Percentiles rank a stretch among this genome's conserved stretches.
phyloP scores from a whole-genome alignment of 2,888 invertebrate genomes.

The Lasioglossum leucozonium region DNA sequence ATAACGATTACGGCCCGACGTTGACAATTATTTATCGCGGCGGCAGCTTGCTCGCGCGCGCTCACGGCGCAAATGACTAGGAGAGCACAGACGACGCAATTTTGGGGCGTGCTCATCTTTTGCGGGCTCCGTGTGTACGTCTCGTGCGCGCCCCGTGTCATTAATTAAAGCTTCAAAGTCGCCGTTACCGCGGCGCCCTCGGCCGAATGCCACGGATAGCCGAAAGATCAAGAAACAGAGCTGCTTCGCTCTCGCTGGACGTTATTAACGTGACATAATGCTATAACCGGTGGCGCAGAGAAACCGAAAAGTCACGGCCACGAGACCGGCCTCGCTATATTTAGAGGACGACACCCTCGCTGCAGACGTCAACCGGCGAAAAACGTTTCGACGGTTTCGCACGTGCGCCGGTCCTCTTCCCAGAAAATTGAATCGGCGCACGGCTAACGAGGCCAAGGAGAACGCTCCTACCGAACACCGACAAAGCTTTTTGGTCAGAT shows the following conservation, averaged over 20 bases:
- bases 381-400: slow-evolving; percentile 64
- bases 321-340: slow-evolving; percentile 54
- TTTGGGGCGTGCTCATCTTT: slow-evolving; percentile 64
- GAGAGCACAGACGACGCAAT: slow-evolving; percentile 63
- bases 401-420: slow-evolving; percentile 66
- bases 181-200: slow-evolving; percentile 64
- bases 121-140: slow-evolving; percentile 31
- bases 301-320: slow-evolving; percentile 64
- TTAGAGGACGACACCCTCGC: slow-evolving; percentile 67
- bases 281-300: slow-evolving; percentile 65
- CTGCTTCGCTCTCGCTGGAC: slow-evolving; percentile 64
- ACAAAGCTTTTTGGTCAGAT: slow-evolving; percentile 10
- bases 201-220: slow-evolving; percentile 70
- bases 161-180: slow-evolving; percentile 81
- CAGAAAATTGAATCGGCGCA: slow-evolving; percentile 63
- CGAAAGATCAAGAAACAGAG: slow-evolving; percentile 74
- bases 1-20: slow-evolving; percentile 61
- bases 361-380: slow-evolving; percentile 27
- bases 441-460: slow-evolving; percentile 66
- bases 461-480: not conserved
- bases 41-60: slow-evolving; percentile 36
- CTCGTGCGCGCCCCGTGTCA: slow-evolving; percentile 65
- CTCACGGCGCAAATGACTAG: slow-evolving; percentile 61
- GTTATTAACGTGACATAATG: slow-evolving; percentile 82
- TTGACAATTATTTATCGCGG: slow-evolving; percentile 69